Evolutionary conservation across 2,797 vertebrate species (phyloP).

Genomic region (Acestrorhynchus altus): DNA sequence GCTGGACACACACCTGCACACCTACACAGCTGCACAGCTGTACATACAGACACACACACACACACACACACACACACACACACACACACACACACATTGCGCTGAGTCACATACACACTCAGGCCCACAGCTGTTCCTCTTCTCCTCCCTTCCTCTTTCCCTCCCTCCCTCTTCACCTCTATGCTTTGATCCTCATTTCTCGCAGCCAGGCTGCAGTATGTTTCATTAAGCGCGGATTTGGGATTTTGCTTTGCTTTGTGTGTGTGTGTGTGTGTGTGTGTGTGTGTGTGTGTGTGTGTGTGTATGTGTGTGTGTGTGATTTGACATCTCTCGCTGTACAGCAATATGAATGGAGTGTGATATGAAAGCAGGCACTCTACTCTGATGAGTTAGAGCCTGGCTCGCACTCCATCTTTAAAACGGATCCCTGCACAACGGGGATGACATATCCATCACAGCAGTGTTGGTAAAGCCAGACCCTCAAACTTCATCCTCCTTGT

Average conservation of each 20-base stretch:
- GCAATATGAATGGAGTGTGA: constrained; percentile 31
- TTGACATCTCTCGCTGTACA: constrained; percentile 28
- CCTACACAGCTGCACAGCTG: constrained; percentile 4
- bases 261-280: constrained; percentile 28
- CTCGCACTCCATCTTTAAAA: constrained; percentile 38
- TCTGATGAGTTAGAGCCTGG: constrained; percentile 40
- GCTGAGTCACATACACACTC: not conserved
- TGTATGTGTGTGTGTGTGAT: constrained; percentile 8
- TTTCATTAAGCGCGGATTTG: constrained; percentile 37
- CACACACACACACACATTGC: constrained; percentile 7
- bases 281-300: constrained; percentile 5
- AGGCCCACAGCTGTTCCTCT: constrained; percentile 25
- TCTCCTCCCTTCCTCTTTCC: constrained; percentile 24
- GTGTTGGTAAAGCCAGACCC: too few species aligned
- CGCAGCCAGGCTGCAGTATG: constrained; percentile 13
- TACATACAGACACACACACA: constrained; percentile 6
- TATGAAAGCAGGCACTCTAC: constrained; percentile 37
- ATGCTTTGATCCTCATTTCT: constrained; percentile 64
- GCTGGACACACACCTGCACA: constrained; percentile 25
- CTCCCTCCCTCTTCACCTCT: constrained; percentile 18
- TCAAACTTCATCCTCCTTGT: too few species aligned
- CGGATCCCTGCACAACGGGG: constrained; percentile 5
- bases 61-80: not conserved
- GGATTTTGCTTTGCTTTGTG: not conserved
- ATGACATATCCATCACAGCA: constrained; percentile 18